Evolutionary conservation across 2,797 vertebrate species (phyloP), one percentile per base, ranked within the genome.

Genomic region (Tympanoctomys barrerae): DNA sequence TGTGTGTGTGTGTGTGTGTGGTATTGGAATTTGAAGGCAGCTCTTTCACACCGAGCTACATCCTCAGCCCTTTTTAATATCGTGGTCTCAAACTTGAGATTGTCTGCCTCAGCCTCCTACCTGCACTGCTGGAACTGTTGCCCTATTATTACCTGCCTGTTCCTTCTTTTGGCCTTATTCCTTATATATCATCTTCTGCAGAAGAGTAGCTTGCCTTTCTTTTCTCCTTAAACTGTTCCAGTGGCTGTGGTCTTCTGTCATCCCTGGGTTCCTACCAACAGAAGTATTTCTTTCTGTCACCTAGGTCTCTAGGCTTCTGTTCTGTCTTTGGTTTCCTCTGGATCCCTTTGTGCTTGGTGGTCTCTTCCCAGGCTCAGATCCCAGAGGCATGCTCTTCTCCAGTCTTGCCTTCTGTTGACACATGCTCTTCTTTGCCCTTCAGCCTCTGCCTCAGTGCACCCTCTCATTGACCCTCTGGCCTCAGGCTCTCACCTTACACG

Each of bases 401-500:
- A 57, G 42, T 83, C 62, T 52, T 89, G 59, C 93, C 77, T 1
- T 0, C 66, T 78, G 13, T 28, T 92, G 93, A 97, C 84, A 91
- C 31, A 28, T 64, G 85, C 79, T 84, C 39, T 96, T 64, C 83
- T 89, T 92, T 97, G 82, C 95, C 99, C 99, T 98, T 97, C 98
- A 99, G 99, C 99, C 98, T 99, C 99, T 96, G 99, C 99, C 98
- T 99, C 99, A 21, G 99, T 99, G 99, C 99, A 99, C 98, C 99
- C 99, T 98, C 99, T 99, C 98, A 99, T 99, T 46, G 99, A 99
- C 98, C 99, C 99, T 77, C 98, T 99, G 77, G 99, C 99, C 87
- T 99, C 99, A 97, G 99, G 99, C 98, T 99, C 99, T 95, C 99
- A 99, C 97, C 99, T 99, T 97, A 99, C 99, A 94, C 99, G 99